Base-by-base conservation (phyloP, 1,140 invertebrate species). In the Hydropsyche tenuis region DNA sequence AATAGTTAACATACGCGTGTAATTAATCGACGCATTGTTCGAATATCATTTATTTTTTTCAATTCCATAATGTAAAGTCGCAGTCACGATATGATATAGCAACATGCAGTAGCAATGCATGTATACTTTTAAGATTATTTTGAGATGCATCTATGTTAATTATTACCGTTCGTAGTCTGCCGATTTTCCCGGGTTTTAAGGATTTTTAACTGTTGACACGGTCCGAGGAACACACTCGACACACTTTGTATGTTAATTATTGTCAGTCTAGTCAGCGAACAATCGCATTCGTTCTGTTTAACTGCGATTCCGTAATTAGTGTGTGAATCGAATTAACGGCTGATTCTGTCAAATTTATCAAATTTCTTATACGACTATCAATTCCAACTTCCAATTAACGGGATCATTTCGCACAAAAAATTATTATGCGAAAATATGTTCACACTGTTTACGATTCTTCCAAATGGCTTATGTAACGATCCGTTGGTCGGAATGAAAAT, bases 161-260 rank as follows among this genome's bases (percentile, higher is more conserved):
- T 14, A 18, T 53, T 16, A 37, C 9, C 9, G 30, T 9, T 37
- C 3, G 3, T 37, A 4, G 9, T 37, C 30, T 37, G 30, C 3
- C 18, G 25, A 63, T 74, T 74, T 69, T 60, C 25, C 27, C 66
- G 48, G 64, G 62, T 42, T 46, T 74, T 69, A 51, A 20, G 68
- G 66, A 53, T 48, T 65, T 65, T 43, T 75, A 75, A 75, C 73
- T 72, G 73, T 75, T 53, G 69, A 75, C 73, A 72, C 65, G 73
- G 62, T 60, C 63, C 62, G 25, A 18, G 51, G 46, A 53, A 45
- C 68, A 71, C 69, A 46, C 45, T 46, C 42, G 63, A 25, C 63
- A 65, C 42, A 65, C 63, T 65, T 65, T 65, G 42, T 45, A 45
- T 65, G 63, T 43, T 60, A 60, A 60, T 60, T 60, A 25, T 60